These are phyloP conservation scores for Peromyscus eremicus DNA, from an alignment of 2,797 vertebrate species.

Conservation along the genomic window DNA sequence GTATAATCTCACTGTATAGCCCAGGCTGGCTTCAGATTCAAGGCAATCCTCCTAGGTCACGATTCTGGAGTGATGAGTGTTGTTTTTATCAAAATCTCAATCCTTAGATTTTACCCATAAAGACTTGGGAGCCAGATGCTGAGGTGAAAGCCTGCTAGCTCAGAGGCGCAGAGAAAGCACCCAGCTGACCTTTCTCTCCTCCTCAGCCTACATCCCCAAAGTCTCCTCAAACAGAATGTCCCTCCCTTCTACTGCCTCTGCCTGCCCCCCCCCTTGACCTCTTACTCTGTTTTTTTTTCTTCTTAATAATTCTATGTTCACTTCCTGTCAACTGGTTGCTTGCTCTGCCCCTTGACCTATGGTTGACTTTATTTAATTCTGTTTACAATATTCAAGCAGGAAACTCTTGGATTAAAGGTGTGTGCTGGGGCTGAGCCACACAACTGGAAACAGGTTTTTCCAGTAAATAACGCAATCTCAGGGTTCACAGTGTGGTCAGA, in stretches of 20 bases:
- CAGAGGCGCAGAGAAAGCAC: no score
- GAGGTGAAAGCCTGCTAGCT: neutral
- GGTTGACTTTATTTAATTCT: no score
- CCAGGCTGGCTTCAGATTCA: neutral
- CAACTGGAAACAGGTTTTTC: no score
- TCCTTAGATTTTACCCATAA: neutral
- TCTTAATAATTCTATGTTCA: neutral
- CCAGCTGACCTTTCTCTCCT: neutral
- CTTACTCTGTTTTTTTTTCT: neutral
- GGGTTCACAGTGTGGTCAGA: neutral
- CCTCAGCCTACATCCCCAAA: no score
- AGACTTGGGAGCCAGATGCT: neutral
- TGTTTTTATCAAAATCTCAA: neutral
- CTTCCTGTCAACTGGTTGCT: neutral
- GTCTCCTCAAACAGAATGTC: no score
- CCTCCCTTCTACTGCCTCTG: no score
- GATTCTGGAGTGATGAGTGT: neutral
- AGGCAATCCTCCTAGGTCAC: neutral
- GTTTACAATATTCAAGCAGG: no score
- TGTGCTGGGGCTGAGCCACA: no score
- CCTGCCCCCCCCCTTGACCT: neutral
- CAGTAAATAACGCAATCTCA: no score
- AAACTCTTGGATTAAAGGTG: no score
- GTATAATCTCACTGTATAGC: neutral
- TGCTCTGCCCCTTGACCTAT: no score